Evolutionary conservation across 2,888 invertebrate species (phyloP).

Genomic region (Scaptomyza tumidula): DNA sequence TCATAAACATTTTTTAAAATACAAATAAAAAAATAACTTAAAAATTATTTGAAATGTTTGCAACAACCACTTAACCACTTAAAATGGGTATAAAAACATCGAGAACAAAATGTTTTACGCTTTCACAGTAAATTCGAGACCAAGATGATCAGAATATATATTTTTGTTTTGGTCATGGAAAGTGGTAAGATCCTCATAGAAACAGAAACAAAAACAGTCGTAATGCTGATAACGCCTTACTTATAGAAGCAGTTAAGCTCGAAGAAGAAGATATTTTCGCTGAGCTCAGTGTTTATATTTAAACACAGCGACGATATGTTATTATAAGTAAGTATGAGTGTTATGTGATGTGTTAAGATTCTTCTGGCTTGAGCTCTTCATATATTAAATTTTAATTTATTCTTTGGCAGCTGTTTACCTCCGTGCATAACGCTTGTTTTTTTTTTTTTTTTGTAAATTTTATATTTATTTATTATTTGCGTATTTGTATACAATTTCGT

Average conservation of each 20-base stretch:
- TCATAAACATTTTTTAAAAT: too few relatives aligned
- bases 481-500: constrained; percentile 56
- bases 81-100: neutral
- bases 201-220: constrained; percentile 24
- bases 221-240: constrained; percentile 60
- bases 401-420: constrained; percentile 68
- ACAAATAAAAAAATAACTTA: too few relatives aligned
- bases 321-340: constrained; percentile 5
- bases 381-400: constrained; percentile 73
- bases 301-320: constrained; percentile 51
- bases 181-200: constrained; percentile 11
- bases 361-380: constrained; percentile 22
- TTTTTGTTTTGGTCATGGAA: constrained; percentile 19
- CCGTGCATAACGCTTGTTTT: constrained; percentile 62
- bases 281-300: constrained; percentile 77
- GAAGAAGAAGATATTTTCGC: constrained; percentile 15
- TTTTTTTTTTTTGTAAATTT: constrained; percentile 15
- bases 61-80: too few relatives aligned
- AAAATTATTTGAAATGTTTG: too few relatives aligned
- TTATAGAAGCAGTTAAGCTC: constrained; percentile 6
- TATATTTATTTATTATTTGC: constrained; percentile 50
- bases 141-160: constrained; percentile 27
- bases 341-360: constrained; percentile 36
- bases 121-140: constrained; percentile 47
- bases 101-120: constrained; percentile 22